Evolutionary conservation across 2,888 invertebrate species (phyloP).

Genomic region (Antheraea yamamai): DNA sequence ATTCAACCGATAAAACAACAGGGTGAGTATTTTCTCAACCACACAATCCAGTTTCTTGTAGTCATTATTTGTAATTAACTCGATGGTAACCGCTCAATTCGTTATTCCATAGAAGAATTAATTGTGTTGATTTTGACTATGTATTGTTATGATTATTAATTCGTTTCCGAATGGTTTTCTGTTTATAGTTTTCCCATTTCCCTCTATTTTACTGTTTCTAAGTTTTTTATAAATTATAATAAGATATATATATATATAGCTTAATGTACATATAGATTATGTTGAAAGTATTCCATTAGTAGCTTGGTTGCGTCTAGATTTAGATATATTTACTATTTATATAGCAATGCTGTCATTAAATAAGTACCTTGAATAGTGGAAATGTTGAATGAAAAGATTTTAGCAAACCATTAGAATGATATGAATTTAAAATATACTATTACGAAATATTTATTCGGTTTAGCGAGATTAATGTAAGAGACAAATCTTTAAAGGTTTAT

Average conservation of each 20-base stretch:
- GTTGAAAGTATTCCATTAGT: neutral
- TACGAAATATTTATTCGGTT: neutral
- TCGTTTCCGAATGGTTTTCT: too few species aligned
- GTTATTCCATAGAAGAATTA: neutral
- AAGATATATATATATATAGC: neutral
- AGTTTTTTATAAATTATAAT: neutral
- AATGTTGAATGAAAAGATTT: neutral
- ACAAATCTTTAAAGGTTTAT: neutral
- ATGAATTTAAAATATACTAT: neutral
- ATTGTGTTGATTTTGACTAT: neutral
- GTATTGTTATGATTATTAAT: neutral
- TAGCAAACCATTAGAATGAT: neutral
- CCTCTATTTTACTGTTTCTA: neutral
- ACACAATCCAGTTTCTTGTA: neutral
- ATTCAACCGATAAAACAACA: constrained; percentile 9
- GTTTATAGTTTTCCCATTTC: too few species aligned
- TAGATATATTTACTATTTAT: neutral
- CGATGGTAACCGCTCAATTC: too few species aligned
- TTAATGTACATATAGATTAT: neutral
- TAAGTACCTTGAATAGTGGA: neutral
- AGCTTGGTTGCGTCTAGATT: neutral
- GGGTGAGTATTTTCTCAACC: constrained; percentile 23
- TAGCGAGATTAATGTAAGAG: neutral
- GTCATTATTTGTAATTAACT: neutral
- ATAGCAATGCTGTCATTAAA: neutral